Evolutionary conservation across 2,113 vertebrate species (phyloP), one percentile per base, ranked within the genome.

Genomic region (Pachycephala philippinensis): DNA sequence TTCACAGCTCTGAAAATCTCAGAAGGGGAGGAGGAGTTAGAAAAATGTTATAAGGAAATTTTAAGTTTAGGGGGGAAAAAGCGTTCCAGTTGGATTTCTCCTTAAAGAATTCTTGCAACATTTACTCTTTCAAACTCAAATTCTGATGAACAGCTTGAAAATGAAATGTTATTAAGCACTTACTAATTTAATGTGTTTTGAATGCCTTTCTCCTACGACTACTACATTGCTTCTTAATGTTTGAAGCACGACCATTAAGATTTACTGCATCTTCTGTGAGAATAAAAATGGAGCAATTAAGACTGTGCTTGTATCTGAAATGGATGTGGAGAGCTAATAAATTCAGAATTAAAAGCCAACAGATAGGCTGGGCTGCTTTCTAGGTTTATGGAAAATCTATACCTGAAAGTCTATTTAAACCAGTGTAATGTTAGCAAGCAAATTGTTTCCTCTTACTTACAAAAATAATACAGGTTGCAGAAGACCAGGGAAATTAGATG

Each of bases 211-310:
- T 95, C 70, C 80, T 97, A 92, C 69, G 97, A 86, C 96, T 92
- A 97, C 94, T 85, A 84, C 85, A 92, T 95, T 95, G 78, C 79
- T 59, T 95, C 79, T 95, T 97, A 97, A 94, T 89, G 91, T 95
- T 79, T 87, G 84, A 97, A 95, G 69, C 64, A 93, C 12, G 87
- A 45, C 72, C 88, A 84, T 97, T 97, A 97, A 97, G 97, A 98
- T 98, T 98, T 98, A 98, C 94, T 93, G n/a, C 96, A 93, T 96
- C 97, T 98, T 95, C 97, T 72, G 71, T 90, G 88, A 97, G 94
- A 97, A 97, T 97, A 97, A 98, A 98, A 97, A 98, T 89, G 95
- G 93, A 98, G 97, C 97, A 98, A 98, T 98, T 98, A 98, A 97
- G 95, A 96, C 88, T 78, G 59, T 93, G 96, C 86, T 97, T 97